Evolutionary conservation across 2,797 vertebrate genomes (phyloP), one percentile per base, ranked within the genome.

Genomic region (Onychomys torridus): DNA sequence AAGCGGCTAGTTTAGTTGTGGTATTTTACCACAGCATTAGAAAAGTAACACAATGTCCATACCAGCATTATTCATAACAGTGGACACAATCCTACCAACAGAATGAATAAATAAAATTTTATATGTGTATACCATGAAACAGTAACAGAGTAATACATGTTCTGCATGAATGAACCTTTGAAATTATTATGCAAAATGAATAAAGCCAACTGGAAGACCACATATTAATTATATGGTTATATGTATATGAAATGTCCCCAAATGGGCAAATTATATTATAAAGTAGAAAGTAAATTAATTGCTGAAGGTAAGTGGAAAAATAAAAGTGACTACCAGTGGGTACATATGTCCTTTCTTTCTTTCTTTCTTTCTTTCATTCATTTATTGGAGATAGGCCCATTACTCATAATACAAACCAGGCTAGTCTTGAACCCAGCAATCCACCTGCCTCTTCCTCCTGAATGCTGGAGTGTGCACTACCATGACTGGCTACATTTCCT

Each of bases 111-210:
- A 81, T 57, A 76, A 95, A 67, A 76, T 29, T 43, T 10, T 34
- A 9, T 76, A 49, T 32, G 82, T 16, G 19, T 13, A 73, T 37
- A 92, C 10, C 82, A 77, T 17, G 75, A 73, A 89, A 55, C 84
- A 90, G 34, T 85, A 43, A 63, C 78, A 88, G 55, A 73, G 13
- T 32, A 94, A 90, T 84, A 14, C 78, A 67, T 75, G n/a, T 69
- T 37, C 37, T 57, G 83, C 29, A 59, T 57, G 71, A 86, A 89
- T 92, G 40, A 85, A 95, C 92, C 34, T n/a, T 81, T 93, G 69
- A 92, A 92, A 94, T 59, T 90, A 90, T 32, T 65, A 84, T 55
- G 75, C 19, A 77, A 73, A 96, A 63, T 92, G 63, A 93, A 90
- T 78, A 43, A 94, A 92, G 7, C 27, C 77, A 85, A 17, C 65